phyloP scores from a whole-genome alignment of 2,888 invertebrate genomes.

The Drosophila eohydei region DNA sequence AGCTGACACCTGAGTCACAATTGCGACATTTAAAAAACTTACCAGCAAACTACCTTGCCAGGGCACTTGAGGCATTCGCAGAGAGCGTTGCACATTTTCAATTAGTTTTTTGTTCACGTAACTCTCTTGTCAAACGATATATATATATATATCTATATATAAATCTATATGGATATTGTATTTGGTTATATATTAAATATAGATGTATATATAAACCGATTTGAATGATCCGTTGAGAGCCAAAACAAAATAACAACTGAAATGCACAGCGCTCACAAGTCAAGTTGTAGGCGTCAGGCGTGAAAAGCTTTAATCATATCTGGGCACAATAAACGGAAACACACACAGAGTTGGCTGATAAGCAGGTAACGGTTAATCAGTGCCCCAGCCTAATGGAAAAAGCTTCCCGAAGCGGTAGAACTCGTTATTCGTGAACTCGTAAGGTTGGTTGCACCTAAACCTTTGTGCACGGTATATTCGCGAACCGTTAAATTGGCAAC shows the following conservation, averaged over 20 bases:
- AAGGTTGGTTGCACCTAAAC: conserved; percentile 6
- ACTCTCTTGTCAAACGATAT: conserved; percentile 8
- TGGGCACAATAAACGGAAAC: conserved; percentile 19
- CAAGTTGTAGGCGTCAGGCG: conserved; percentile 36
- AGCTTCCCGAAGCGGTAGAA: not conserved
- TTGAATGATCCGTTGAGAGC: conserved; percentile 35
- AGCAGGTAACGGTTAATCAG: conserved; percentile 53
- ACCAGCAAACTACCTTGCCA: conserved; percentile 82
- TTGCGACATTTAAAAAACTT: conserved; percentile 47
- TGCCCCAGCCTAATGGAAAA: conserved; percentile 7
- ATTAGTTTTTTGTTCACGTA: conserved; percentile 24
- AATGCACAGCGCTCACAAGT: conserved; percentile 31
- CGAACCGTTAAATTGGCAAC: not conserved
- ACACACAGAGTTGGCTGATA: conserved; percentile 46
- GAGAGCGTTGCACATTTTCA: conserved; percentile 80
- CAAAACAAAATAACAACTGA: conserved; percentile 65
- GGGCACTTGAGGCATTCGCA: conserved; percentile 83
- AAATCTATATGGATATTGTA: conserved; percentile 8
- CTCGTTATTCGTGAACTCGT: not conserved
- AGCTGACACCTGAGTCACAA: conserved; percentile 27
- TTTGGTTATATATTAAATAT: conserved; percentile 15
- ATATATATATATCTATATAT: conserved; percentile 15
- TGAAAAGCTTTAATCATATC: conserved; percentile 74
- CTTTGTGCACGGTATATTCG: not conserved
- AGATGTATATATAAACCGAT: conserved; percentile 3